A percentile compares a stretch with the other conserved stretches of the same genome.
Evolutionary conservation across 1,140 invertebrate species (phyloP).

Genomic region (Drosophila punjabiensis): DNA sequence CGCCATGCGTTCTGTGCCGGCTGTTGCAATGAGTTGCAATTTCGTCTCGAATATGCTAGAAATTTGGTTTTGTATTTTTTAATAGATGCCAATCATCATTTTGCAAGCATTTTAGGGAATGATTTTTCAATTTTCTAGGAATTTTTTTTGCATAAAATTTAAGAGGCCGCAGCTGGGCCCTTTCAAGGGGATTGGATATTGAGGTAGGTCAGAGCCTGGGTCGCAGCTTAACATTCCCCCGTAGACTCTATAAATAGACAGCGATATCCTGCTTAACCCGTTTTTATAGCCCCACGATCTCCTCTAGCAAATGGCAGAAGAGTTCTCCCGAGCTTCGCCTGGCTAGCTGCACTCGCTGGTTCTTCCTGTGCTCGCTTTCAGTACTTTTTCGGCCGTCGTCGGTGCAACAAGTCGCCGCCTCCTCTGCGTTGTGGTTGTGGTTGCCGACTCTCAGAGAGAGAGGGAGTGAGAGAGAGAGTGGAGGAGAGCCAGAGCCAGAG

Average conservation of each 20-base stretch:
- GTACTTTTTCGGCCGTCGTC: conserved; percentile 58
- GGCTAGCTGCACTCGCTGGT: conserved; percentile 20
- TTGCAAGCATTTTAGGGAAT: conserved; percentile 11
- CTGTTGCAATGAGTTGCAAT: conserved; percentile 49
- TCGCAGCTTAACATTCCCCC: background rate
- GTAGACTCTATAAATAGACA: conserved; percentile 18
- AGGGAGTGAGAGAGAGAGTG: conserved; percentile 14
- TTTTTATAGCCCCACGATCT: conserved; percentile 14
- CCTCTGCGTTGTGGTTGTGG: conserved; percentile 17
- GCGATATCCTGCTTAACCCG: conserved; percentile 25
- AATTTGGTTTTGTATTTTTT: conserved; percentile 2
- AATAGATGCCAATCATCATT: conserved; percentile 12
- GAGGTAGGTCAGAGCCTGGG: conserved; percentile 18
- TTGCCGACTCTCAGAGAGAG: conserved; percentile 37
- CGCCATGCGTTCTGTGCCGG: conserved; percentile 18
- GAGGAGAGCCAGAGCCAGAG: conserved; percentile 41
- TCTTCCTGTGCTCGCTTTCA: conserved; percentile 74
- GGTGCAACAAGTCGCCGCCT: conserved; percentile 74
- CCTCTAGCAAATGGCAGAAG: conserved; percentile 35
- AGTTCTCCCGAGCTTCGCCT: conserved; percentile 7
- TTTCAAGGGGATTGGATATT: background rate
- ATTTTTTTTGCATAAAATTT: background rate
- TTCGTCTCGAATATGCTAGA: conserved; percentile 24
- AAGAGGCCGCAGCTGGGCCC: background rate
- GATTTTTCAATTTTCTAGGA: conserved; percentile 14